Base-by-base conservation (phyloP, 2,113 vertebrate species). In the Siphamia tubifer region DNA sequence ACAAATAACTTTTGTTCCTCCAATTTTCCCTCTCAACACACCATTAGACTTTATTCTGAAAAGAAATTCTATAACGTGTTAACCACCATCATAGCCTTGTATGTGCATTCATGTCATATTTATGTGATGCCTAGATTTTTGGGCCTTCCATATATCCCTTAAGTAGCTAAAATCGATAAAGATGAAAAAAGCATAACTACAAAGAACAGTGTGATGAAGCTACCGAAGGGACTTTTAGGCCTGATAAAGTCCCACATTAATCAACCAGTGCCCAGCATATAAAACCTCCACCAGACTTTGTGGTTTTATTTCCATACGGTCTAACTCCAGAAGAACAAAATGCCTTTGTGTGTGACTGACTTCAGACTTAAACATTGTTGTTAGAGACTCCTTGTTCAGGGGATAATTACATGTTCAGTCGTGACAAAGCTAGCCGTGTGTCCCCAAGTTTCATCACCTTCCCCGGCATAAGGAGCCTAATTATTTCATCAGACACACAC, bases 331-430 rank as follows among this genome's bases (percentile, higher is more conserved):
- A 4, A 19, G 28, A 62, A 77, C 60, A 66, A 54, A 25, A 32
- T 54, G 23, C 17, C 63, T 73, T 79, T 79, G 63, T 73, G 57
- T 60, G 39, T 1, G 11, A 43, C 57, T 1, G 6, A 43, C 57
- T 48, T 65, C 13, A 27, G 35, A 54, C 48, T 45, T 24, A n/a
- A 8, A 9, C 54, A 35, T n/a, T n/a, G n/a, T n/a, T 7, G 58
- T 34, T 38, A 69, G 2, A 38, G 35, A 47, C 45, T 52, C 53
- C 9, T 42, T 24, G 28, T 23, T 35, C 4, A 1, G 32, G 44
- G 45, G 6, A n/a, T 39, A 54, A 4, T 13, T 19, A 31, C 13
- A 1, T 23, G n/a, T 39, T 19, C 47, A 53, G 45, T 42, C 16
- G 6, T 44, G 32, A 55, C 35, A 17, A 16, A 47, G 68, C 31